These are phyloP conservation scores for Aphidius ervi DNA, from an alignment of 1,140 invertebrate species.

Conservation along the genomic window DNA sequence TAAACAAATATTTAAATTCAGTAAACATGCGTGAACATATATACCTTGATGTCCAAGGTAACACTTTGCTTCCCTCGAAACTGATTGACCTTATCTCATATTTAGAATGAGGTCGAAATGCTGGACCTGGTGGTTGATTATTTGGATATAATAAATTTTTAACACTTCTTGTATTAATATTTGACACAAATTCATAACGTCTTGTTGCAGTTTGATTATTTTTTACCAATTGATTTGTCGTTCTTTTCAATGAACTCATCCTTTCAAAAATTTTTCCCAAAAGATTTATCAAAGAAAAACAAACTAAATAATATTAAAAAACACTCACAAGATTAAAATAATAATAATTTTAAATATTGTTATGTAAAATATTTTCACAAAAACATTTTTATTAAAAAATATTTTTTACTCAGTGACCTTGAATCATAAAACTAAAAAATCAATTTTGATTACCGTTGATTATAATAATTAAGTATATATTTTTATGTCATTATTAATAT, in stretches of 20 bases:
- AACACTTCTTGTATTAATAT: slow-evolving; percentile 35
- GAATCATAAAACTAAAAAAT: too few species aligned
- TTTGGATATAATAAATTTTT: slow-evolving; percentile 33
- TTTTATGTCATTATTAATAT: too few species aligned
- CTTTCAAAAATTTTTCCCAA: slow-evolving; percentile 4
- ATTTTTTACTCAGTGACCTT: too few species aligned
- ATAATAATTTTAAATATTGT: too few species aligned
- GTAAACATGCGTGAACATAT: slow-evolving; percentile 9
- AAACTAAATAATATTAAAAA: too few species aligned
- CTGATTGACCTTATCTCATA: slow-evolving; percentile 52
- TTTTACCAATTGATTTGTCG: slow-evolving; percentile 33
- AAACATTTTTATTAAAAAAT: too few species aligned
- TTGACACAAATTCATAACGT: slow-evolving; percentile 36
- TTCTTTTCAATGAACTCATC: slow-evolving; percentile 41
- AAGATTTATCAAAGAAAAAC: not conserved
- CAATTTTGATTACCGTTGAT: too few species aligned
- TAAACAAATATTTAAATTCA: not conserved
- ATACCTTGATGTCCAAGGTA: slow-evolving; percentile 49
- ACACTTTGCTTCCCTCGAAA: slow-evolving; percentile 48
- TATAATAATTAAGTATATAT: too few species aligned
- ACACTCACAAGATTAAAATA: too few species aligned
- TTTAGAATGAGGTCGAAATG: slow-evolving; percentile 40
- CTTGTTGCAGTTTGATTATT: slow-evolving; percentile 33
- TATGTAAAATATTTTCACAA: too few species aligned
- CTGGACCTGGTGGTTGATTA: slow-evolving; percentile 31